Conservation (phyloP, 2,113 vertebrate species). For the Petaurus breviceps region DNA sequence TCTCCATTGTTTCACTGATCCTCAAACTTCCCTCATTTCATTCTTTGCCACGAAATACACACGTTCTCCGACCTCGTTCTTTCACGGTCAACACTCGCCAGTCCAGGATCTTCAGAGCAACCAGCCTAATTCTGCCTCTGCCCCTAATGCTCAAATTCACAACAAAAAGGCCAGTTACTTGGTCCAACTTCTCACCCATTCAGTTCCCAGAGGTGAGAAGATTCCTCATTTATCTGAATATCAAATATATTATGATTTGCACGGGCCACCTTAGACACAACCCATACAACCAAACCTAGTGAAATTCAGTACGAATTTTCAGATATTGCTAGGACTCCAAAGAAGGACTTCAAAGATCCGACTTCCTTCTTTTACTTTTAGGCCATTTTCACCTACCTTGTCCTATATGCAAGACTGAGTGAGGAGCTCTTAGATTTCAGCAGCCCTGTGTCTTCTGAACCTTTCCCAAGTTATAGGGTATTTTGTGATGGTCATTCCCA, state of each 20-base stretch:
- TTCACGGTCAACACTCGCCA: not conserved
- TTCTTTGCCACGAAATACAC: not conserved
- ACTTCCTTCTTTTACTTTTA: not conserved
- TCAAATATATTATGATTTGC: not conserved
- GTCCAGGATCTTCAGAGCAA: not conserved
- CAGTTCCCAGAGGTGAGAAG: not conserved
- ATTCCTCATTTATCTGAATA: not conserved
- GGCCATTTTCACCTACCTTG: not conserved
- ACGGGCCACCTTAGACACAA: not conserved
- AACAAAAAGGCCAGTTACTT: not conserved
- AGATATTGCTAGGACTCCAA: not conserved
- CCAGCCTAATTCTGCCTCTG: not conserved
- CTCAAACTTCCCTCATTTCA: not conserved
- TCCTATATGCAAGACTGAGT: not conserved
- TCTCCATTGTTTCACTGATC: not conserved
- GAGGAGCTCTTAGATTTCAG: not conserved
- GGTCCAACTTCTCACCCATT: not conserved
- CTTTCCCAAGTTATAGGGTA: not conserved
- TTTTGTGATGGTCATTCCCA: not conserved
- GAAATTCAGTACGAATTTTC: not conserved
- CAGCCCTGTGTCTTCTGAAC: not conserved
- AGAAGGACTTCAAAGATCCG: not conserved
- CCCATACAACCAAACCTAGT: not conserved
- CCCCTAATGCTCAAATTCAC: not conserved
- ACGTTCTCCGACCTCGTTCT: not conserved